Conservation (phyloP, 2,113 vertebrate genomes). For the Ellobius talpinus region DNA sequence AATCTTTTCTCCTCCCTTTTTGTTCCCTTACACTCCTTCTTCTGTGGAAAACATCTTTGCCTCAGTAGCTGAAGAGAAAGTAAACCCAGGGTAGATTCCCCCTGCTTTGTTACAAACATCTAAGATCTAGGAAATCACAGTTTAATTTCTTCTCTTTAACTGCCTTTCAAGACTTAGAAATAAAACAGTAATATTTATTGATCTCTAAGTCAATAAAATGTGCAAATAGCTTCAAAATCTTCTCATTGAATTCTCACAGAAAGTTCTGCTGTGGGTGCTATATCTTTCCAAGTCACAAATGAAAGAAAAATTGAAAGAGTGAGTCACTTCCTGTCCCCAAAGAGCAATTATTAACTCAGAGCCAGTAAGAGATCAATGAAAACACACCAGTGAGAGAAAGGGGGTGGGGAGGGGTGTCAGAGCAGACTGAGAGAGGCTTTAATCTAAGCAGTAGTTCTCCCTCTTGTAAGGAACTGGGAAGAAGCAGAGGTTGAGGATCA, state of each 20-base stretch:
- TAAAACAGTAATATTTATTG: background rate
- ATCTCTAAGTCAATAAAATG: background rate
- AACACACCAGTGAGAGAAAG: background rate
- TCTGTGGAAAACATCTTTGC: background rate
- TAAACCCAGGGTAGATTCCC: background rate
- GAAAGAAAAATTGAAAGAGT: background rate
- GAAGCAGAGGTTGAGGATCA: background rate
- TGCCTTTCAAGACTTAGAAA: constrained; percentile 37
- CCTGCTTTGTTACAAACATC: constrained; percentile 1
- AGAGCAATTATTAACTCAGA: background rate
- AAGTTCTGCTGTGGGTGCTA: background rate
- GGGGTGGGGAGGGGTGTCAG: background rate
- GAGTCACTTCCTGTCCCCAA: background rate
- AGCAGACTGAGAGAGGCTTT: background rate
- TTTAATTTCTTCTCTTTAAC: background rate
- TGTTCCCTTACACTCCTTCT: background rate
- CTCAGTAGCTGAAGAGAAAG: background rate
- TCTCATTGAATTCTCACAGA: background rate
- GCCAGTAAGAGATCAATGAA: background rate
- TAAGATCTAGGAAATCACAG: background rate
- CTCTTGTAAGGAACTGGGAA: background rate
- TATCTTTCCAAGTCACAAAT: background rate
- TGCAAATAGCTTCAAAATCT: background rate
- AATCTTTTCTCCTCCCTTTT: background rate
- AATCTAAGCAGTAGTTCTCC: background rate